Base-by-base conservation (phyloP, 2,888 invertebrate genomes). In the Coleophora deauratella region DNA sequence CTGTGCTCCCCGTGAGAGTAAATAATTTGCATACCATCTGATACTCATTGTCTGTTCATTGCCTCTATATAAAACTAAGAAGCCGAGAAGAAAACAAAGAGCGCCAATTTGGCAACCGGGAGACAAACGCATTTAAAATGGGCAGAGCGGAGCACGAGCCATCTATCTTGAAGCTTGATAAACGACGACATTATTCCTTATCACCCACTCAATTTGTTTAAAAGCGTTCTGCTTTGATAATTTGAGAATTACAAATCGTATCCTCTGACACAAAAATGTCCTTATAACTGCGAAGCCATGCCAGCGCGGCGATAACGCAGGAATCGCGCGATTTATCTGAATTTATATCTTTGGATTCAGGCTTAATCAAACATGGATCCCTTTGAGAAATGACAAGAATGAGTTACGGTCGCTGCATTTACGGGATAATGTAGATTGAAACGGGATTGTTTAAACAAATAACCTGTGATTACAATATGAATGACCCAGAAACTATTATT, bases 141-240 rank as follows among this genome's bases (percentile, higher is more conserved):
- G 84, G 82, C 72, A 80, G 78, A 82, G 82, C 72, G 77, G 80
- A 81, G 80, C 78, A 72, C 73, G 70, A 66, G 70, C 76, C 77
- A 85, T 85, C 82, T 78, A 84, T 85, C 84, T 81, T 68, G 58
- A 69, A 71, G 75, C 79, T 80, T 84, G 85, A 85, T 82, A 85
- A 84, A 85, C 78, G 84, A 80, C 82, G 82, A 81, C 85, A 84
- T 85, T 85, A 84, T 80, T 84, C 75, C 80, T 85, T 85, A 84
- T 85, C 85, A 80, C 81, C 82, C 77, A 82, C 84, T 85, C 85
- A 84, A 85, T 85, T 85, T 85, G 81, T 85, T 82, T 82, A 81
- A 85, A 82, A 85, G 82, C 84, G 77, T 80, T 82, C 72, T 81
- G 79, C 82, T 82, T 84, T 84, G 78, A 85, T 85, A 82, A 85